A percentile compares a stretch with the other conserved stretches of the same genome.
phyloP scores from a whole-genome alignment of 23 tunicate species.

The Styela plicata region DNA sequence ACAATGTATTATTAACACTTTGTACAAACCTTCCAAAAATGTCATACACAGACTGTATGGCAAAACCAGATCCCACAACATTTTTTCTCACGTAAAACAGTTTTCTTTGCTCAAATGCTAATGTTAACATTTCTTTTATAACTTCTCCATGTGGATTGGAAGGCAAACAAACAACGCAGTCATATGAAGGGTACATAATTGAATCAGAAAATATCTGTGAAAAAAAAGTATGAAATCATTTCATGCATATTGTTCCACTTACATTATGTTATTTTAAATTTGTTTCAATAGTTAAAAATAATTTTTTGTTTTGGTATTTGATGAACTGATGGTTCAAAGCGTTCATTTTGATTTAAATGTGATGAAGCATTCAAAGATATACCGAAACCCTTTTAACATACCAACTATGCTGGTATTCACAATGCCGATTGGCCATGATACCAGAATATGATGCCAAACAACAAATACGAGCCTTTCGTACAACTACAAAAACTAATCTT shows the following conservation, averaged over 20 bases:
- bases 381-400: too few species aligned
- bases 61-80: slow-evolving; percentile 9
- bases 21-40: slow-evolving; percentile 16
- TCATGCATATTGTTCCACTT: neutral
- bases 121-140: slow-evolving; percentile 4
- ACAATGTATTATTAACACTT: too few species aligned
- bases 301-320: neutral
- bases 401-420: too few species aligned
- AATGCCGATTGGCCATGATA: too few species aligned
- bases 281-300: too few species aligned
- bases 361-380: neutral
- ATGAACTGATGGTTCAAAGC: neutral
- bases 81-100: slow-evolving; percentile 13
- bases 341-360: neutral
- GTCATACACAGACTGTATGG: slow-evolving; percentile 14
- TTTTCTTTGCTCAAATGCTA: slow-evolving; percentile 3
- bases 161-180: slow-evolving; percentile 14
- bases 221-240: neutral
- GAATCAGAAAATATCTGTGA: neutral
- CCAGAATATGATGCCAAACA: too few species aligned
- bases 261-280: neutral
- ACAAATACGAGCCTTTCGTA: too few species aligned
- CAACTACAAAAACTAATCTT: too few species aligned
- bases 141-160: neutral
- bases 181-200: slow-evolving; percentile 8